Percentiles rank a stretch among this genome's conserved stretches.
Evolutionary conservation across 2,888 invertebrate genomes (phyloP).

Genomic region (Gandaritis pyraliata): DNA sequence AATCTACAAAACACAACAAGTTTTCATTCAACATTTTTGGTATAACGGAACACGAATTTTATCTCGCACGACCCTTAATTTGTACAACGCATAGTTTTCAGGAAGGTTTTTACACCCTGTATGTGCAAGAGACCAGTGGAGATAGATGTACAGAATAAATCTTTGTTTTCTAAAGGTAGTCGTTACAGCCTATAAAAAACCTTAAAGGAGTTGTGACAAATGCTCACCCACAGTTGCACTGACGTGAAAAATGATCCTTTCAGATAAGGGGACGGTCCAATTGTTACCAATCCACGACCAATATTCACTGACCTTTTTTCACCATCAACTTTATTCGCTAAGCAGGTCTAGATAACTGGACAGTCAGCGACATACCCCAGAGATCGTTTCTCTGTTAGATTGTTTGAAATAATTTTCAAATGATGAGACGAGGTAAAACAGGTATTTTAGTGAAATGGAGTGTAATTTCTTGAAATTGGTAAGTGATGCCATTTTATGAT

Average conservation of each 20-base stretch:
- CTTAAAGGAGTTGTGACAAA: slow-evolving; percentile 77
- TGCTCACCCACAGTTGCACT: slow-evolving; percentile 69
- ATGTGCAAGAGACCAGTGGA: slow-evolving; percentile 2
- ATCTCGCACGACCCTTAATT: too few species aligned
- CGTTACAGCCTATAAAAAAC: slow-evolving; percentile 64
- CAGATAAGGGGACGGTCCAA: slow-evolving; percentile 74
- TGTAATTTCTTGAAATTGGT: too few species aligned
- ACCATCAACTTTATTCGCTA: background rate
- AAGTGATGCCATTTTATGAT: too few species aligned
- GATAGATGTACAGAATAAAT: slow-evolving; percentile 30
- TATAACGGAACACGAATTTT: too few species aligned
- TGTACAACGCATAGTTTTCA: too few species aligned
- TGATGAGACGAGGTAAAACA: slow-evolving; percentile 44
- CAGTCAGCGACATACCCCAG: slow-evolving; percentile 51
- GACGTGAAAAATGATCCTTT: slow-evolving; percentile 80
- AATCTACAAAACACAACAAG: too few species aligned
- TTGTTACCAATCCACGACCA: slow-evolving; percentile 69
- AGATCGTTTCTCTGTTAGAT: slow-evolving; percentile 53
- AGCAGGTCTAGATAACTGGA: slow-evolving; percentile 47
- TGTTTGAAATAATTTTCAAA: slow-evolving; percentile 62
- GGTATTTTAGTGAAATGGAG: slow-evolving; percentile 11
- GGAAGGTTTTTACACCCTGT: background rate
- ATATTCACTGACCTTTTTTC: slow-evolving; percentile 44
- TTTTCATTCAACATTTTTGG: too few species aligned
- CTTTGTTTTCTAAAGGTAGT: slow-evolving; percentile 63